Evolutionary conservation across 1,140 invertebrate species (phyloP).

Genomic region (Neodiprion virginianus): DNA sequence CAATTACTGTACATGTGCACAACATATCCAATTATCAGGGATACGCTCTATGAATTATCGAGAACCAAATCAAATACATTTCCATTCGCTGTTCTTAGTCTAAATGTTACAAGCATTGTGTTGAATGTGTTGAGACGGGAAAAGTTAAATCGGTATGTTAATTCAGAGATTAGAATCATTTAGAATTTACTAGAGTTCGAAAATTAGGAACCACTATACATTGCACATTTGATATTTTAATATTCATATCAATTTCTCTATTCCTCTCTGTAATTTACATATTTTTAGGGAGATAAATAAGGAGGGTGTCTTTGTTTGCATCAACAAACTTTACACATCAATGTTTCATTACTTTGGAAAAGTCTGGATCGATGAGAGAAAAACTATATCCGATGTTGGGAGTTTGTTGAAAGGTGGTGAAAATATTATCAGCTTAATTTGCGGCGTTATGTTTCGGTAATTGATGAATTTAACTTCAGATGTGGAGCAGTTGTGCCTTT

Average conservation of each 20-base stretch:
- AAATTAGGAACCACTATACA: too few species aligned
- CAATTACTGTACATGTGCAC: conserved; percentile 59
- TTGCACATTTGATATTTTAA: neutral
- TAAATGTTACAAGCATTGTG: conserved; percentile 64
- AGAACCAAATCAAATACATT: conserved; percentile 62
- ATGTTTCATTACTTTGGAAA: conserved; percentile 56
- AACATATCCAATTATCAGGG: conserved; percentile 49
- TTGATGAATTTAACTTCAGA: neutral
- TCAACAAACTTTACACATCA: conserved; percentile 61
- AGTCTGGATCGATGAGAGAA: conserved; percentile 59
- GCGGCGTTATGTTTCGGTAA: neutral
- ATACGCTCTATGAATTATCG: conserved; percentile 59
- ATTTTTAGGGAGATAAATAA: neutral
- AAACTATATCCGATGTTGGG: conserved; percentile 63
- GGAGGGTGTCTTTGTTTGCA: conserved; percentile 32
- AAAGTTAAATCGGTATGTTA: conserved; percentile 58
- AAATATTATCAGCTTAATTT: neutral
- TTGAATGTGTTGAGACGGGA: conserved; percentile 62
- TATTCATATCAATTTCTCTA: neutral
- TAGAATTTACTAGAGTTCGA: neutral
- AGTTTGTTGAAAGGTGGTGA: conserved; percentile 60
- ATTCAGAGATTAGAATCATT: conserved; percentile 13
- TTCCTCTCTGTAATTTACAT: neutral
- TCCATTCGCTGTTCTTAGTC: conserved; percentile 64
- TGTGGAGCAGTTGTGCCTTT: neutral